phyloP scores from a whole-genome alignment of 2,113 vertebrate genomes.

The Apaloderma vittatum region DNA sequence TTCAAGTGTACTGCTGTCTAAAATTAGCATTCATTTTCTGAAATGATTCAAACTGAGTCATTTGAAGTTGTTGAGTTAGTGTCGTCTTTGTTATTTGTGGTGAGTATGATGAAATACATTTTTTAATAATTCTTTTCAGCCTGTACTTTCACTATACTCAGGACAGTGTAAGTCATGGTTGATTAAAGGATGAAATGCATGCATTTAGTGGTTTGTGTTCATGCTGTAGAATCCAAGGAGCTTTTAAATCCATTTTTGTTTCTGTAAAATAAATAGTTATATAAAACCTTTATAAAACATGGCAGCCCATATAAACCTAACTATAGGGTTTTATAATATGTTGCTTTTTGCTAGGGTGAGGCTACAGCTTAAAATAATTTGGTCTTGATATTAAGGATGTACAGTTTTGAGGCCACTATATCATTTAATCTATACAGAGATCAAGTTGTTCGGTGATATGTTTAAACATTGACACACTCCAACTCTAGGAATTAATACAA shows the following conservation, averaged over 20 bases:
- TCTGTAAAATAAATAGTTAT: background rate
- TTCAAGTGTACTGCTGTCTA: background rate
- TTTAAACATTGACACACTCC: background rate
- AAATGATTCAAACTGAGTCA: constrained; percentile 63
- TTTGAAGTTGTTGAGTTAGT: constrained; percentile 43
- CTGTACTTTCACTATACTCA: constrained; percentile 4
- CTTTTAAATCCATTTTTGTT: background rate
- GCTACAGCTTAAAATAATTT: background rate
- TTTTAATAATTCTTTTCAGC: constrained; percentile 61
- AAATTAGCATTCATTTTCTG: constrained; percentile 48
- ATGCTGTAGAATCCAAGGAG: background rate
- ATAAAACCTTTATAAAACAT: background rate
- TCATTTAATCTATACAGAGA: background rate
- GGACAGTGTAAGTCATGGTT: constrained; percentile 1
- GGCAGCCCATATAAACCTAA: background rate
- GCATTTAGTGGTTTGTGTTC: background rate
- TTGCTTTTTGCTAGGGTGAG: background rate
- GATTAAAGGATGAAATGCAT: background rate
- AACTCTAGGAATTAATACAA: background rate
- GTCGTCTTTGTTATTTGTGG: constrained; percentile 55
- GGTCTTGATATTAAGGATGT: background rate
- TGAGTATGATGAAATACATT: constrained; percentile 43
- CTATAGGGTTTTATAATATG: background rate
- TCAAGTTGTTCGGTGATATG: background rate
- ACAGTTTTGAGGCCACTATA: background rate